These are phyloP conservation scores for Butorides virescens DNA, from an alignment of 2,113 vertebrate genomes.

Conservation along the genomic window DNA sequence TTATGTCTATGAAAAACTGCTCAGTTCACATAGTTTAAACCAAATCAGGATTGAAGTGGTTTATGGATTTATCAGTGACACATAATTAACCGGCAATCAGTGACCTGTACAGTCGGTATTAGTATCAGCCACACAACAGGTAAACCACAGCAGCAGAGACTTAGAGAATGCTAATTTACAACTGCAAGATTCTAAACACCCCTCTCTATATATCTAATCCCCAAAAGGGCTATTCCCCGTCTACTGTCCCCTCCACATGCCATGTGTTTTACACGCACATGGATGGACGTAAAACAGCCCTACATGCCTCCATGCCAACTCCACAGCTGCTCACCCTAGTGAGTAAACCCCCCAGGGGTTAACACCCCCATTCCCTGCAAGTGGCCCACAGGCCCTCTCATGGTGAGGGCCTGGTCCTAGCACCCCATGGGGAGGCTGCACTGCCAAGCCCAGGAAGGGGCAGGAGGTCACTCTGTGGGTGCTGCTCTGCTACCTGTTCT, in stretches of 20 bases:
- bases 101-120: not conserved
- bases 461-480: not conserved
- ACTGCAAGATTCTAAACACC: not conserved
- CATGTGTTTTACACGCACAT: not conserved
- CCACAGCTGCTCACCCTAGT: not conserved
- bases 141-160: not conserved
- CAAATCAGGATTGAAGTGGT: not conserved
- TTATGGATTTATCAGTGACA: constrained; percentile 20
- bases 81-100: not conserved
- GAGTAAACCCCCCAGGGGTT: fast-evolving
- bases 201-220: not conserved
- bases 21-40: not conserved
- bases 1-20: not conserved
- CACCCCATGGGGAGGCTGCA: fast-evolving
- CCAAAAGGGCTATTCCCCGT: not conserved
- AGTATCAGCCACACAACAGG: not conserved
- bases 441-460: not conserved
- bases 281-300: not conserved
- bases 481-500: not conserved
- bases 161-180: not conserved
- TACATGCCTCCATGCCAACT: not conserved
- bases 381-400: not conserved
- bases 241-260: not conserved
- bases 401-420: not conserved
- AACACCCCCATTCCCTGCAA: fast-evolving